A percentile compares a stretch with the other conserved stretches of the same genome.
Conservation (phyloP, 2,797 vertebrate genomes). For the Thaleichthys pacificus region DNA sequence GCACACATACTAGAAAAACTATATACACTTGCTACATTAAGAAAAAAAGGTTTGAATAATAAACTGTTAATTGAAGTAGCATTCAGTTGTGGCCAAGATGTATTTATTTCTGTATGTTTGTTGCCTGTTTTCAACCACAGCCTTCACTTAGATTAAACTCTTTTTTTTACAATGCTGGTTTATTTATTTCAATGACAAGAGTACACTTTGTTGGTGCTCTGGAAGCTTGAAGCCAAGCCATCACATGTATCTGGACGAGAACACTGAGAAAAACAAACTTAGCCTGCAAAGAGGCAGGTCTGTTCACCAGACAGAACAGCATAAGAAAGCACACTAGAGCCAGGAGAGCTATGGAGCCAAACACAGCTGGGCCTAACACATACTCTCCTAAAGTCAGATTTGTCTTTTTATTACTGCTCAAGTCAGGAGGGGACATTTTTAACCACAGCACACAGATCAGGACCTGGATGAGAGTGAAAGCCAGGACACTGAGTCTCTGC, state of each 20-base stretch:
- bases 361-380: background rate
- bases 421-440: background rate
- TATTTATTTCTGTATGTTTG: background rate
- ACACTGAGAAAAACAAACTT: constrained; percentile 1
- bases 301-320: background rate
- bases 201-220: constrained; percentile 21
- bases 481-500: constrained; percentile 27
- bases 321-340: background rate
- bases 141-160: background rate
- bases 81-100: no score
- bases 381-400: background rate
- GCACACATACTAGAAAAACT: no score
- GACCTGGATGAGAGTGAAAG: constrained; percentile 25
- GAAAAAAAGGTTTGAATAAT: background rate
- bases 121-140: background rate
- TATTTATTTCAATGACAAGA: constrained; percentile 25
- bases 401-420: background rate
- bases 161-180: background rate
- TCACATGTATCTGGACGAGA: constrained; percentile 7
- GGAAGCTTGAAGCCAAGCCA: background rate
- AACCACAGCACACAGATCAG: constrained; percentile 22
- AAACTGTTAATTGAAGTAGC: background rate
- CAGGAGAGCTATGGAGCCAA: background rate
- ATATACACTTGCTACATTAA: no score
- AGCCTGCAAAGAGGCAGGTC: background rate